Evolutionary conservation across 2,113 vertebrate genomes (phyloP).

Genomic region (Pluvialis apricaria): DNA sequence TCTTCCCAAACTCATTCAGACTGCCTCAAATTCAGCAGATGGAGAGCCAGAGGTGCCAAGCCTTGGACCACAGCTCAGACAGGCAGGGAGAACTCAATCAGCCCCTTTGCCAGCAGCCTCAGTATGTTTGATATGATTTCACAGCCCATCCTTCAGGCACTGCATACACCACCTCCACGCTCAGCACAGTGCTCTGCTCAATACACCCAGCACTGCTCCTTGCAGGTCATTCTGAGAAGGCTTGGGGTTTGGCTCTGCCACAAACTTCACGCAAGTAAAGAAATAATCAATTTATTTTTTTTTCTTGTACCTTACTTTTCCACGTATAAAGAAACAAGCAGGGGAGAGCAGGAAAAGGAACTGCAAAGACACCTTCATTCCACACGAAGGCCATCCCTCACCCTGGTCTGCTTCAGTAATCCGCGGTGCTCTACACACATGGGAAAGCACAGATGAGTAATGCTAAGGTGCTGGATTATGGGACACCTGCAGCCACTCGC

Average conservation of each 20-base stretch:
- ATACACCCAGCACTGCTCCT: not conserved
- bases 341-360: not conserved
- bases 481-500: too few species aligned
- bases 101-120: not conserved
- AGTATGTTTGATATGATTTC: rapidly evolving
- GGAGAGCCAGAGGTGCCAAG: not conserved
- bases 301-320: not conserved
- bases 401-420: not conserved
- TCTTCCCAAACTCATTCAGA: not conserved
- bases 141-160: not conserved
- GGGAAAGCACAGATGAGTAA: not conserved
- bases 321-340: too few species aligned
- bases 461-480: rapidly evolving
- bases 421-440: not conserved
- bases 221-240: rapidly evolving
- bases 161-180: not conserved
- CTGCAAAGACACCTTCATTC: not conserved
- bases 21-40: not conserved
- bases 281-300: too few species aligned
- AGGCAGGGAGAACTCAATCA: not conserved
- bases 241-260: not conserved
- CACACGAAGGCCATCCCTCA: not conserved
- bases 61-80: not conserved
- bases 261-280: not conserved
- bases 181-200: not conserved